Percentiles rank a stretch among this genome's conserved stretches.
Conservation (phyloP, 2,113 vertebrate species). For the Eonycteris spelaea region DNA sequence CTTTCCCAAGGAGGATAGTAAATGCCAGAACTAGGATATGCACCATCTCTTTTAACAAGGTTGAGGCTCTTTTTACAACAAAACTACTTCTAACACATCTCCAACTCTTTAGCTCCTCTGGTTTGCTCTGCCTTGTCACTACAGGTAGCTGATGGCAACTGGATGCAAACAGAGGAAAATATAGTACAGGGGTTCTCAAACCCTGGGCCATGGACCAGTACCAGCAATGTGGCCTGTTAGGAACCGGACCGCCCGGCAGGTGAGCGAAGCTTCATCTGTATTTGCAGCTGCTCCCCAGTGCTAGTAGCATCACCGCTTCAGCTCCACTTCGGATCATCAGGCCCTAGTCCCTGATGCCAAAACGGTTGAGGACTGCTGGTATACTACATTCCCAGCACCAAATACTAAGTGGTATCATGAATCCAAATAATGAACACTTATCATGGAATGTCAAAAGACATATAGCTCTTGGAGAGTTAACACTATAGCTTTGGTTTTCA, state of each 20-base stretch:
- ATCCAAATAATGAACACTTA: slow-evolving; percentile 12
- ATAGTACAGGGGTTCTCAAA: too few relatives aligned
- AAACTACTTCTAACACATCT: slow-evolving; percentile 26
- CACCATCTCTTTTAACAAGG: neutral
- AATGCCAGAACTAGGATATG: neutral
- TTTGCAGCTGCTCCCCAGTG: too few relatives aligned
- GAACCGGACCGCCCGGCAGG: too few relatives aligned
- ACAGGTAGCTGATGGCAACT: neutral
- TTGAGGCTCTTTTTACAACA: slow-evolving; percentile 6
- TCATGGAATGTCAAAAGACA: neutral
- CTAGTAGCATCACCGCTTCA: too few relatives aligned
- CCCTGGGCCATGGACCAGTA: too few relatives aligned
- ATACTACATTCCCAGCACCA: neutral
- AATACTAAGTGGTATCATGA: slow-evolving; percentile 13
- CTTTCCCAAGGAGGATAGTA: neutral
- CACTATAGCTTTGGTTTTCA: slow-evolving; percentile 15
- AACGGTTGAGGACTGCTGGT: too few relatives aligned
- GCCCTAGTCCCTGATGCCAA: too few relatives aligned
- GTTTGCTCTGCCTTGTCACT: neutral
- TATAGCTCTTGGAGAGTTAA: slow-evolving; percentile 14
- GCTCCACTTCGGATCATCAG: too few relatives aligned
- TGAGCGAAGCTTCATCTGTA: too few relatives aligned
- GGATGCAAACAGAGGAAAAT: neutral
- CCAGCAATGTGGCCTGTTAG: too few relatives aligned
- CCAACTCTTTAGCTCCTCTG: neutral